Evolutionary conservation across 1,140 invertebrate species (phyloP), one percentile per base, ranked within the genome.

Genomic region (Procambarus clarkii): DNA sequence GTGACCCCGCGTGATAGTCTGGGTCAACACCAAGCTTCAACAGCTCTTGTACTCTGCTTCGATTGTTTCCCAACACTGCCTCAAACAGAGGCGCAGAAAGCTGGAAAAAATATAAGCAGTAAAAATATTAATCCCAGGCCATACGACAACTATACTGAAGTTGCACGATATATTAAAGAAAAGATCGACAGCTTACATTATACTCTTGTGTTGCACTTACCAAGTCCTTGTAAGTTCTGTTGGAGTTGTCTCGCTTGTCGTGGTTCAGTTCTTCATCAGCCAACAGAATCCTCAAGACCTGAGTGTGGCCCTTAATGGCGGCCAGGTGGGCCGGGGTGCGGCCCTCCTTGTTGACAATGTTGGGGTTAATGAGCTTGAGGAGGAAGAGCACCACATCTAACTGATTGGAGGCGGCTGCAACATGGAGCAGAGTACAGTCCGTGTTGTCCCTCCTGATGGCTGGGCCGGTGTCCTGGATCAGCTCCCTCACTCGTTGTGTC

Each of bases 321-420:
- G 89, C 89, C 89, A 91, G 60, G 24, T 91, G 89, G 24, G 76
- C 89, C 34, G 82, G 89, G 8, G 89, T 91, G 21, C 64, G 74
- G n/a, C 89, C 89, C 0, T 84, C 89, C 82, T 86, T 86, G 77
- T 86, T 85, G 15, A 85, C 83, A 2, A 85, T 34, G 50, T 86
- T 91, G 76, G 89, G 89, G 60, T 74, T 86, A 5, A 91, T 84
- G 15, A 80, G 21, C 46, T 86, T 84, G 58, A 86, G 76, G 15
- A 91, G 71, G 34, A 77, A 85, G 64, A 85, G 34, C 60, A 91
- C 76, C 50, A 91, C 50, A 13, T 91, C 89, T 44, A 69, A 44
- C 44, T 91, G 82, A 15, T 45, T 64, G 58, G 79, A 44, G 13
- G 74, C 7, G 7, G 77, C 82, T 48, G 89, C 82, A 8, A 21